These are phyloP conservation scores for Leptinotarsa rubiginosa DNA, from an alignment of 2,888 invertebrate genomes.

Conservation along the genomic window DNA sequence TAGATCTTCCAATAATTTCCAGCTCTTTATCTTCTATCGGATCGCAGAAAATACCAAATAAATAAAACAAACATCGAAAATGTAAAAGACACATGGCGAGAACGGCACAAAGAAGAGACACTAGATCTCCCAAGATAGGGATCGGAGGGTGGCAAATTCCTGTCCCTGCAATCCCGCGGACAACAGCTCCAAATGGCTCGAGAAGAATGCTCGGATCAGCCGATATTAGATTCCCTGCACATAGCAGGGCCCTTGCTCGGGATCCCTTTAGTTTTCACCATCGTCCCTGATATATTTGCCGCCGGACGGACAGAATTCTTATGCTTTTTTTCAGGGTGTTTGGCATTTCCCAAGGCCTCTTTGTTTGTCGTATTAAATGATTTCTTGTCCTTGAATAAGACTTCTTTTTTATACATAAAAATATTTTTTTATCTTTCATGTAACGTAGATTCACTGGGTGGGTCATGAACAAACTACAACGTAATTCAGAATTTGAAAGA, in stretches of 20 bases:
- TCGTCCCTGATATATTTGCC: conserved; percentile 34
- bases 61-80: conserved; percentile 14
- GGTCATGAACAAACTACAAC: no score
- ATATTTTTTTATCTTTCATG: no score
- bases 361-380: background rate
- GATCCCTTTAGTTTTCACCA: conserved; percentile 29
- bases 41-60: conserved; percentile 4
- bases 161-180: conserved; percentile 63
- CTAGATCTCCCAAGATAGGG: conserved; percentile 29
- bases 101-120: conserved; percentile 24
- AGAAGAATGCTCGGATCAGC: conserved; percentile 64
- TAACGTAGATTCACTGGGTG: no score
- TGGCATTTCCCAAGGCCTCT: background rate
- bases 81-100: conserved; percentile 14
- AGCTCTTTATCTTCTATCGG: background rate
- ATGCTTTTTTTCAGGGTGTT: conserved; percentile 11
- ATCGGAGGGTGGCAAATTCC: conserved; percentile 55
- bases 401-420: no score
- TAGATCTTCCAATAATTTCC: background rate
- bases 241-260: conserved; percentile 54
- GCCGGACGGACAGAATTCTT: conserved; percentile 32
- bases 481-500: no score
- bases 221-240: conserved; percentile 64
- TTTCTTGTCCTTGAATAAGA: background rate
- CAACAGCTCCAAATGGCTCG: conserved; percentile 61